A percentile compares a stretch with the other conserved stretches of the same genome.
Evolutionary conservation across 2,888 invertebrate species (phyloP).

Genomic region (Drosophila prolongata): DNA sequence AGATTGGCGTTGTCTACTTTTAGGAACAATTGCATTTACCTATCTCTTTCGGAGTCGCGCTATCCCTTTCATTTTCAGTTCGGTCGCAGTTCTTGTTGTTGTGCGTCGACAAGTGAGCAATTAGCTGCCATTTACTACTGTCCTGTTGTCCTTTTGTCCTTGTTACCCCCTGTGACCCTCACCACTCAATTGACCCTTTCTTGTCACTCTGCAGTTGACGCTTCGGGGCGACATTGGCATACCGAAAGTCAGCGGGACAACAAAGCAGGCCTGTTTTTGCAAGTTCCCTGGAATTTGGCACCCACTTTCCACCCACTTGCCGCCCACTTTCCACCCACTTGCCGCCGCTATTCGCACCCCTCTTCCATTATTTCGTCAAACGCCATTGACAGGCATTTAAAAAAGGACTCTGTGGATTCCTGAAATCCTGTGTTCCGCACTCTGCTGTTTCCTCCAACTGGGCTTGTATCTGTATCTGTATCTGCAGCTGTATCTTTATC

Average conservation of each 20-base stretch:
- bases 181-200: conserved; percentile 23
- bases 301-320: not conserved
- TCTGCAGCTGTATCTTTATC: conserved; percentile 28
- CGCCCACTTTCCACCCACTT: not conserved
- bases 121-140: conserved; percentile 60
- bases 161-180: not conserved
- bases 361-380: conserved; percentile 41
- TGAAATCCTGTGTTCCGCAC: conserved; percentile 9
- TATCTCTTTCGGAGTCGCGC: not conserved
- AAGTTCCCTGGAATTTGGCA: not conserved
- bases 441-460: not conserved
- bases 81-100: conserved; percentile 4
- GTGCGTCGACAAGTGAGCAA: conserved; percentile 40
- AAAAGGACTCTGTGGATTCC: conserved; percentile 42
- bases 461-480: conserved; percentile 3
- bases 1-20: conserved; percentile 4
- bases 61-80: conserved; percentile 28
- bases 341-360: not conserved
- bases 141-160: not conserved
- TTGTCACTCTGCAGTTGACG: conserved; percentile 21
- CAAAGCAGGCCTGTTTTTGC: conserved; percentile 27
- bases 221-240: conserved; percentile 26
- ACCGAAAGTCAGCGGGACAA: conserved; percentile 35
- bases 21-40: not conserved
- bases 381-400: conserved; percentile 55